phyloP scores from a whole-genome alignment of 2,797 vertebrate genomes.

The Bradypus variegatus region DNA sequence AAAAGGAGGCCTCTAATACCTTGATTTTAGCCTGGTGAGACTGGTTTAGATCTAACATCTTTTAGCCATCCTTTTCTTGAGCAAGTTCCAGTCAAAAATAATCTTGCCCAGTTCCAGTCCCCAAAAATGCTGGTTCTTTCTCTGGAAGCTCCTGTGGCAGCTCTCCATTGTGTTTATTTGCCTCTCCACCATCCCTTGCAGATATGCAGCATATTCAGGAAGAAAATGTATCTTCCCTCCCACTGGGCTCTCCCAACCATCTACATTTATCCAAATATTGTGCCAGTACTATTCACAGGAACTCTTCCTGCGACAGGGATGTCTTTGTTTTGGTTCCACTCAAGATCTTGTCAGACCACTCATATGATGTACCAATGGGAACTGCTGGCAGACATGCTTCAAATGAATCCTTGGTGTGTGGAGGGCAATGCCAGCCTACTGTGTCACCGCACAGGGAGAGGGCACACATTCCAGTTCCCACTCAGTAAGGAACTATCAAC shows the following conservation, averaged over 20 bases:
- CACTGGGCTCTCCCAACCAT: conserved; percentile 90
- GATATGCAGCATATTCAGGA: conserved; percentile 95
- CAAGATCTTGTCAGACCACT: conserved; percentile 87
- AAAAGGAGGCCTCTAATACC: no score
- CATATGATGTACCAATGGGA: conserved; percentile 76
- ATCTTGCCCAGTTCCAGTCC: no score
- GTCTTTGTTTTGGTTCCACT: conserved; percentile 97
- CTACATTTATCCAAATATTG: conserved; percentile 97
- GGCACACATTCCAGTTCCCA: conserved; percentile 93
- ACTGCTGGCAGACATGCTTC: no score
- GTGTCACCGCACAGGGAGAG: conserved; percentile 89
- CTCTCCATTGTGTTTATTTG: no score
- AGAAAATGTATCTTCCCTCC: conserved; percentile 89
- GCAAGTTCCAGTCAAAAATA: no score
- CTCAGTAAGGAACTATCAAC: conserved; percentile 95
- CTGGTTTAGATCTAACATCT: no score
- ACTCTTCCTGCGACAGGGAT: conserved; percentile 94
- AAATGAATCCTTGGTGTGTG: no score
- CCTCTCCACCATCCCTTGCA: conserved; percentile 77
- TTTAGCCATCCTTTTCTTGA: no score
- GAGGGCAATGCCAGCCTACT: conserved; percentile 74
- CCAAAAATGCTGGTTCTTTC: no score
- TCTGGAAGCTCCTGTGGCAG: no score
- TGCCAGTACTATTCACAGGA: conserved; percentile 94
- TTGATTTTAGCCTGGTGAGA: no score